Percentiles rank a stretch among this genome's conserved stretches.
Conservation (phyloP, 1,140 invertebrate genomes). For the Pseudomyrmex gracilis region DNA sequence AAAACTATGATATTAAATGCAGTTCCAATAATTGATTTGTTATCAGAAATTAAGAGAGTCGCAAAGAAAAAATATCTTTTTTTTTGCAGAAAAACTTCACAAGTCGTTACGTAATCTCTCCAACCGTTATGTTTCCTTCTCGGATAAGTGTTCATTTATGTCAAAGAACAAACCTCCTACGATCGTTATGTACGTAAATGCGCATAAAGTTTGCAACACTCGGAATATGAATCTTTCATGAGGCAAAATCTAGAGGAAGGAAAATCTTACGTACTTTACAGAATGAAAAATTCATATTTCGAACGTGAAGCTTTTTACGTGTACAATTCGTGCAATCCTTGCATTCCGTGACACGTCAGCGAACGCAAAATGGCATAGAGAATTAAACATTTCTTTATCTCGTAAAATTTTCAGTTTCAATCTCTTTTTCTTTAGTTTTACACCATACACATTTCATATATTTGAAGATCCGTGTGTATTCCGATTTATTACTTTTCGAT, state of each 20-base stretch:
- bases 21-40: no score
- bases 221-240: conserved; percentile 43
- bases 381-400: not conserved
- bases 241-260: conserved; percentile 3
- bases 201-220: not conserved
- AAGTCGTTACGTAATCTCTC: not conserved
- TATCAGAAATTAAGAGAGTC: no score
- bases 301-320: not conserved
- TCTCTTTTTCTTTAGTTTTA: no score
- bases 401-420: no score
- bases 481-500: no score
- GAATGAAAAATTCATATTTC: conserved; percentile 54
- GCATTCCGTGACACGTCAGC: conserved; percentile 4
- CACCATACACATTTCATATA: no score
- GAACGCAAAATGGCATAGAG: conserved; percentile 1
- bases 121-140: not conserved
- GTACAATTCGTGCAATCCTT: not conserved
- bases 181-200: not conserved
- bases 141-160: not conserved
- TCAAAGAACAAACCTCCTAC: not conserved
- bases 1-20: no score
- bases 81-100: not conserved
- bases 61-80: no score
- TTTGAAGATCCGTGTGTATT: no score
- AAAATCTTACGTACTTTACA: not conserved